Evolutionary conservation across 2,113 vertebrate genomes (phyloP), one percentile per base, ranked within the genome.

Genomic region (Oreochromis spilurus): DNA sequence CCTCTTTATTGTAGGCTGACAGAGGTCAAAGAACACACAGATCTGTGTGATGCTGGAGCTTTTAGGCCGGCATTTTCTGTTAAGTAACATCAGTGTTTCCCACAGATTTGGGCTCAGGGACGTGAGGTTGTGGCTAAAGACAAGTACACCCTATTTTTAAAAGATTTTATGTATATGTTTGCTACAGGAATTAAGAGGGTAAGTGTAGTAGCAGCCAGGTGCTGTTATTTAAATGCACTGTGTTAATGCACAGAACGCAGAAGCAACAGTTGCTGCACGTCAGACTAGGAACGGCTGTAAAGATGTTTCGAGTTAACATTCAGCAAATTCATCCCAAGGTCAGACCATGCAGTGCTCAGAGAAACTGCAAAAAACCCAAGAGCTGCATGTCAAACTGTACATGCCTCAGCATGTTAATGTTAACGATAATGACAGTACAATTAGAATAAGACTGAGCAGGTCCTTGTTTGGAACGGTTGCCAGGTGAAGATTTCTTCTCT

Each of bases 401-500:
- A 6, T 6, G 65, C 3, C 38, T 72, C 38, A 72, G 38, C 65
- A 10, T 72, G n/a, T 43, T 43, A 43, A 14, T 3, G 62, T 65
- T 65, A n/a, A 65, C 5, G 3, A 5, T 67, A 7, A 67, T 24
- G 38, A 6, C 36, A 31, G 8, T 31, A 34, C 8, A 43, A 70
- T 16, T 70, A 9, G n/a, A 70, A 43, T 9, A 70, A 70, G 65
- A 14, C 65, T 43, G n/a, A 43, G n/a, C 65, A 0, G 40, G 1
- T 38, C 19, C 19, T 1, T 13, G 34, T 38, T 65, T 65, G 60
- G 34, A 19, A 36, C 36, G 8, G 36, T 36, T 36, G 58, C 58
- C 9, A 36, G 0, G 31, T 36, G 58, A 36, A 7, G 17, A 62
- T 36, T 36, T 62, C 58, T 60, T 60, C 0, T 62, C 34, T 40